These are phyloP conservation scores for Papilio xuthus DNA, from an alignment of 1,140 invertebrate species.

Conservation along the genomic window DNA sequence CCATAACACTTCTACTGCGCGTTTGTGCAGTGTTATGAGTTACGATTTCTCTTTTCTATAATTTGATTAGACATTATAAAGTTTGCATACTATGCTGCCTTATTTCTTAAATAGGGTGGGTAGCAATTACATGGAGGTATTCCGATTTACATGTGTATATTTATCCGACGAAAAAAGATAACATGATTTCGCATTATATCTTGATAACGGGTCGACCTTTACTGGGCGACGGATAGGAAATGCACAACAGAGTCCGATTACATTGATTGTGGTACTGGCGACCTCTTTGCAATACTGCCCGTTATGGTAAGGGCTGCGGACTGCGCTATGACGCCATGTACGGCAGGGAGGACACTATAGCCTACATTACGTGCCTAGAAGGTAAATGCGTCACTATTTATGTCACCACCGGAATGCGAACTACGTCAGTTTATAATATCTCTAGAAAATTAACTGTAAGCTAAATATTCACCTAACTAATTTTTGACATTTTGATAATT, in stretches of 20 bases:
- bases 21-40: too few species aligned
- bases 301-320: slow-evolving; percentile 29
- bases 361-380: slow-evolving; percentile 32
- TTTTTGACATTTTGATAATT: too few species aligned
- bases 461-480: too few species aligned
- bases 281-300: slow-evolving; percentile 24
- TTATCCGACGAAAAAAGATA: neutral
- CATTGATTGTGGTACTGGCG: slow-evolving; percentile 26
- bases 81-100: too few species aligned
- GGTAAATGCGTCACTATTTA: slow-evolving; percentile 21
- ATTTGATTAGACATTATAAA: too few species aligned
- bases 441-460: neutral
- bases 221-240: neutral
- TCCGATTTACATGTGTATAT: too few species aligned
- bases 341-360: slow-evolving; percentile 25
- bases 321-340: slow-evolving; percentile 29
- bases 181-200: slow-evolving; percentile 19
- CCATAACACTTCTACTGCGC: too few species aligned
- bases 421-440: neutral
- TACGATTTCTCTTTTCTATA: too few species aligned
- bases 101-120: neutral
- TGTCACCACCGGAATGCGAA: neutral
- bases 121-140: too few species aligned
- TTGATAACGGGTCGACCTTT: neutral
- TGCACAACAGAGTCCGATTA: slow-evolving; percentile 6